Base-by-base conservation (phyloP, 1,140 invertebrate species). In the Euglossa dilemma region DNA sequence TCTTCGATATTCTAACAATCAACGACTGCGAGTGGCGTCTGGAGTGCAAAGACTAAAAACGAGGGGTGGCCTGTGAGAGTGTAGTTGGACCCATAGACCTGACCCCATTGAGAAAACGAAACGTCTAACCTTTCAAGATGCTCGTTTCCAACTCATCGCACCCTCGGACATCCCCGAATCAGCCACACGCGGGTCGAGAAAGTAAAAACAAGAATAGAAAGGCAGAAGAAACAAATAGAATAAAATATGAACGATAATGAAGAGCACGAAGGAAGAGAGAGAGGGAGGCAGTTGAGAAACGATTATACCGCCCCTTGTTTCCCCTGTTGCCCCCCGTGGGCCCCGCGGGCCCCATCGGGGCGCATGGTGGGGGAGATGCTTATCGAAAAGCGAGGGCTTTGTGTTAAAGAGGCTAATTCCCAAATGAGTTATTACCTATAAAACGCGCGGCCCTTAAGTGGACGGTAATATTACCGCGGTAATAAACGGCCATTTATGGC, bases 371-470 rank as follows among this genome's bases (percentile, higher is more conserved):
- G 52, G 52, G 54, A 77, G 85, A 92, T 92, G 85, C 86, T 90
- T 91, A 90, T 91, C 90, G 87, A 92, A 88, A 91, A 89, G 80
- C 87, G 85, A 92, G 89, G 85, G 90, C 86, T 84, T 89, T 91
- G 88, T 88, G 87, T 91, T 92, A 91, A 92, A 91, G 89, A 91
- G 92, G 85, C 88, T 90, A 92, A 92, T 93, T 92, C 85, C 71
- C 88, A 90, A 91, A 92, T 91, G 91, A 93, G 86, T 92, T 93
- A 92, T 93, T 89, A 93, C 88, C 92, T 91, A 93, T 92, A 93
- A 92, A 92, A 93, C 80, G 85, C 84, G 79, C 84, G 90, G 87
- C 80, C 86, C 88, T 92, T 89, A 86, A 91, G 86, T 90, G 91
- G 90, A 90, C 86, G 91, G 91, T 92, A 92, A 92, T 92, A 92